Conservation (phyloP, 2,113 vertebrate genomes). For the Arothron firmamentum region DNA sequence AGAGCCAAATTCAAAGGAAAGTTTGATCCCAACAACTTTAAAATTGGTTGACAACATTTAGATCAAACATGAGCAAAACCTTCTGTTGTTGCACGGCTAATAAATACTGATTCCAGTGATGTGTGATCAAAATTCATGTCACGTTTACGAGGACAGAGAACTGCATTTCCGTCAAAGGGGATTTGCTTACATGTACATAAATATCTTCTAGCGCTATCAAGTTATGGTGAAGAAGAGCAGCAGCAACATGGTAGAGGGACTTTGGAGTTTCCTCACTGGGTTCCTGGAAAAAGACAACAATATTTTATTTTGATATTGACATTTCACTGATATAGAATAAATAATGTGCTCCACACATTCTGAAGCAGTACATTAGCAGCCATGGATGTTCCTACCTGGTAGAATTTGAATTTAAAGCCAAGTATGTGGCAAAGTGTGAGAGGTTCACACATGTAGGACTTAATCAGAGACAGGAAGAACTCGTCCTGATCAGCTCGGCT, state of each 20-base stretch:
- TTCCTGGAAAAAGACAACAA: conserved; percentile 74
- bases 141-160: background rate
- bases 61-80: too few species aligned
- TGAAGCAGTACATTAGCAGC: too few species aligned
- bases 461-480: conserved; percentile 94
- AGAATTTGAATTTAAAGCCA: conserved; percentile 99
- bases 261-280: conserved; percentile 94
- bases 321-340: background rate
- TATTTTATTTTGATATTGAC: background rate
- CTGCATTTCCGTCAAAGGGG: background rate
- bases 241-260: conserved; percentile 95
- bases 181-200: conserved; percentile 90
- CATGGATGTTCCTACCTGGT: conserved; percentile 80
- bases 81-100: too few species aligned
- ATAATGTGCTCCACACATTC: background rate
- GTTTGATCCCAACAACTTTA: too few species aligned
- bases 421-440: conserved; percentile 98
- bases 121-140: too few species aligned
- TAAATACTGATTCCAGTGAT: too few species aligned
- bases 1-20: too few species aligned
- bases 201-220: conserved; percentile 96
- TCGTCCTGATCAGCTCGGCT: conserved; percentile 95
- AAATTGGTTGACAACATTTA: too few species aligned
- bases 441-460: conserved; percentile 98
- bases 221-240: conserved; percentile 92